Evolutionary conservation across 2,113 vertebrate genomes (phyloP).

Genomic region (Mystacornis crossleyi): DNA sequence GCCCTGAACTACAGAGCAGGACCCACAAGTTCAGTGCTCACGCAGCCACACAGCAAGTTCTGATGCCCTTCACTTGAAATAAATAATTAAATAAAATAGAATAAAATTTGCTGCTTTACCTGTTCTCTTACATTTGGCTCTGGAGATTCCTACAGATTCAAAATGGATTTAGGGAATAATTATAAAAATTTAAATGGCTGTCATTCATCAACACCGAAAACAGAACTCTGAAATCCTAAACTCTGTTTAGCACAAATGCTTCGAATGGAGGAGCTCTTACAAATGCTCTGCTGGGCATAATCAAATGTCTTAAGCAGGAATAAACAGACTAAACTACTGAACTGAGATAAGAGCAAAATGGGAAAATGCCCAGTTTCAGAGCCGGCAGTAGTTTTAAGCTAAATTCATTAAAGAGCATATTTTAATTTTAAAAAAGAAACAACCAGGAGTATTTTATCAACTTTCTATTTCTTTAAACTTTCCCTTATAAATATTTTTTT

Average conservation of each 20-base stretch:
- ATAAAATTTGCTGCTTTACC: not conserved
- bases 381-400: not conserved
- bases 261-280: not conserved
- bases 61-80: not conserved
- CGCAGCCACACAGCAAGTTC: not conserved
- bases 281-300: not conserved
- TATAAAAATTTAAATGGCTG: not conserved
- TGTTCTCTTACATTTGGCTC: not conserved
- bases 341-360: not conserved
- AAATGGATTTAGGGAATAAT: constrained; percentile 24
- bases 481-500: not conserved
- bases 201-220: not conserved
- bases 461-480: not conserved
- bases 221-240: not conserved
- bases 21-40: not conserved
- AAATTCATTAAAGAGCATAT: not conserved
- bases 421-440: not conserved
- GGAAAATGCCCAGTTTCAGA: not conserved
- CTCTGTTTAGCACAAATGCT: not conserved
- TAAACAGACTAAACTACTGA: not conserved
- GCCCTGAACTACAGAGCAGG: not conserved
- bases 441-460: not conserved
- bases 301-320: not conserved
- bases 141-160: not conserved
- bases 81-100: not conserved